Evolutionary conservation across 2,888 invertebrate genomes (phyloP).

Genomic region (Acanthopleura granulata): DNA sequence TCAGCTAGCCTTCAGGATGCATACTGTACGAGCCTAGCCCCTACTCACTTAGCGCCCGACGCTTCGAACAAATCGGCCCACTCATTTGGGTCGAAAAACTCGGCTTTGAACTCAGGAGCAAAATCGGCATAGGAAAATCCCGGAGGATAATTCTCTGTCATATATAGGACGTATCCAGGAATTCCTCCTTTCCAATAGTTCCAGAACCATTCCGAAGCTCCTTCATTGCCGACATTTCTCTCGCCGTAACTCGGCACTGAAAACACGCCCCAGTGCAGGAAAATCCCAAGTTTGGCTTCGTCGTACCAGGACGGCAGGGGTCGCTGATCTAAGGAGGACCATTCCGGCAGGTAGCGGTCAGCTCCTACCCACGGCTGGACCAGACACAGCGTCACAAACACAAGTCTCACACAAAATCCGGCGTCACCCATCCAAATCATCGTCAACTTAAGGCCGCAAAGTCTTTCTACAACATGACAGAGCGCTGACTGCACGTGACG

Average conservation of each 20-base stretch:
- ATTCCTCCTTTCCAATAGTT: conserved; percentile 76
- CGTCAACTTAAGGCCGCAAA: too few relatives aligned
- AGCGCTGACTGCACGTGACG: too few relatives aligned
- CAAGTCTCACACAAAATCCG: too few relatives aligned
- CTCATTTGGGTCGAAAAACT: conserved; percentile 85
- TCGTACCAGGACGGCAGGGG: conserved; percentile 71
- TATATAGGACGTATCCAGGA: conserved; percentile 73
- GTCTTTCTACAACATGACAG: too few relatives aligned
- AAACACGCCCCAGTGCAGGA: conserved; percentile 71
- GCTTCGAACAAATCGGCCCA: conserved; percentile 87
- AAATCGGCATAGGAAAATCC: conserved; percentile 92
- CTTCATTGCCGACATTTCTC: background rate
- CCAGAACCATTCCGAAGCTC: conserved; percentile 89
- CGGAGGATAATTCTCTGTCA: conserved; percentile 86
- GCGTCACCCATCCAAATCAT: too few relatives aligned
- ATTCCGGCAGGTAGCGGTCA: conserved; percentile 59
- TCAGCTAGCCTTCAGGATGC: too few relatives aligned
- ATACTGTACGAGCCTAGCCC: background rate
- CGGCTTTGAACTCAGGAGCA: conserved; percentile 85
- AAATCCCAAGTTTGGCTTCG: conserved; percentile 71
- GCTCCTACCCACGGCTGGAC: too few relatives aligned
- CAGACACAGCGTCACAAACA: too few relatives aligned
- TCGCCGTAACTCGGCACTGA: conserved; percentile 62
- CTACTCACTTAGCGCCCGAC: conserved; percentile 85
- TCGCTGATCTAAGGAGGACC: conserved; percentile 67